Percentiles rank a stretch among this genome's conserved stretches.
These are phyloP conservation scores for Netelia inedita DNA, from an alignment of 2,888 invertebrate genomes.

Conservation along the genomic window DNA sequence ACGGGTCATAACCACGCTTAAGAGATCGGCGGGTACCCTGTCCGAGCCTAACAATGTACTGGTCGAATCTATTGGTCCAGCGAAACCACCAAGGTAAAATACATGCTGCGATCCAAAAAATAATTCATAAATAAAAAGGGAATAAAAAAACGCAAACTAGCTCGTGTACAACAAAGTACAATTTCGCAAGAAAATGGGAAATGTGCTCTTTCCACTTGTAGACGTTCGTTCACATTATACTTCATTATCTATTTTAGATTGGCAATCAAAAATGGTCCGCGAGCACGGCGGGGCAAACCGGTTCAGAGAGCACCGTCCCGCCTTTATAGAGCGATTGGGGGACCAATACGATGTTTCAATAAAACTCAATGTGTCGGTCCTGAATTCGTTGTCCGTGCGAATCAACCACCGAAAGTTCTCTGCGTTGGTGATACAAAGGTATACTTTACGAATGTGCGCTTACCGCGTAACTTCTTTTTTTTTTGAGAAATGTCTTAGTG, in stretches of 20 bases:
- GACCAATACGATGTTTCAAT: constrained; percentile 83
- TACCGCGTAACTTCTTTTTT: no score
- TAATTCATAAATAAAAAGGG: neutral
- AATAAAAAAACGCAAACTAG: neutral
- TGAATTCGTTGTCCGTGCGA: constrained; percentile 91
- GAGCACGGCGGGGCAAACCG: constrained; percentile 87
- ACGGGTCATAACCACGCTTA: constrained; percentile 80
- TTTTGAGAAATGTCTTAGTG: constrained; percentile 56
- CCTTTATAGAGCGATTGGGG: constrained; percentile 88
- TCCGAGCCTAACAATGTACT: constrained; percentile 70
- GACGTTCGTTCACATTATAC: neutral
- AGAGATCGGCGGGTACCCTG: constrained; percentile 74
- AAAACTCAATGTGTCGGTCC: constrained; percentile 88
- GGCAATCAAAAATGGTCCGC: constrained; percentile 80
- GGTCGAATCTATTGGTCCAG: constrained; percentile 75
- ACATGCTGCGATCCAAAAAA: neutral
- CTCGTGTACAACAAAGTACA: neutral
- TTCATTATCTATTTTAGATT: constrained; percentile 55
- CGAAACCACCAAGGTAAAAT: constrained; percentile 79
- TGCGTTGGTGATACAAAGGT: constrained; percentile 87
- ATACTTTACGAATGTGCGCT: constrained; percentile 61
- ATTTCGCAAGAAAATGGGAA: neutral
- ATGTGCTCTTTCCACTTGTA: no score
- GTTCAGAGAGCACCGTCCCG: constrained; percentile 91
- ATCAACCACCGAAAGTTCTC: constrained; percentile 88